Evolutionary conservation across 2,888 invertebrate genomes (phyloP).

Genomic region (Malthinus seriepunctatus): DNA sequence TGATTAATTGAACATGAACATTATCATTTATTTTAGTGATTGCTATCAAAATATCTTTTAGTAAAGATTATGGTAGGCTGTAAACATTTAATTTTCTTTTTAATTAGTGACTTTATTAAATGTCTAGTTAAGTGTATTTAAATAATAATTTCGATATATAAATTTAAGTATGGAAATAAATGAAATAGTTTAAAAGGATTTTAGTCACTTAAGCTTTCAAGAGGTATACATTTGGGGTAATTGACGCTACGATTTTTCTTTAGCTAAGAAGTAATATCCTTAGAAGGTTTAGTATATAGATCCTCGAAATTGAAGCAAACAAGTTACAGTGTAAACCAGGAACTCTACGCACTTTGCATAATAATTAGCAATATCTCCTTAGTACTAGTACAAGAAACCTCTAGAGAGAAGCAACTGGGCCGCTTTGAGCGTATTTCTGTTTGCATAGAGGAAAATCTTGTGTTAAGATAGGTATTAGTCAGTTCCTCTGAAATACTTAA

Average conservation of each 20-base stretch:
- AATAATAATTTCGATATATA: too few relatives aligned
- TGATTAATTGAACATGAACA: too few relatives aligned
- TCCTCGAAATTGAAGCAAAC: conserved; percentile 37
- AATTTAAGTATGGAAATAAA: background rate
- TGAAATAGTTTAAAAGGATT: conserved; percentile 6
- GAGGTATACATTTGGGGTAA: conserved; percentile 6
- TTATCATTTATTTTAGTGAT: too few relatives aligned
- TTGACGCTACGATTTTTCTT: conserved; percentile 16
- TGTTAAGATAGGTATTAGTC: conserved; percentile 41
- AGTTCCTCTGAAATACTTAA: conserved; percentile 21
- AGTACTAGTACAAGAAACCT: conserved; percentile 35
- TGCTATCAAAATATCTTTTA: too few relatives aligned
- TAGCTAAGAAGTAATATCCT: conserved; percentile 18
- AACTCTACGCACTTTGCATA: conserved; percentile 44
- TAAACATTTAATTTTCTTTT: too few relatives aligned
- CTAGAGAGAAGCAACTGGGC: conserved; percentile 37
- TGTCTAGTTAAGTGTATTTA: too few relatives aligned
- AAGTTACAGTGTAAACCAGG: conserved; percentile 40
- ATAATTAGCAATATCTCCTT: conserved; percentile 43
- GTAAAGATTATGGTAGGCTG: too few relatives aligned
- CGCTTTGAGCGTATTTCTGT: conserved; percentile 39
- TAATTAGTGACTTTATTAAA: too few relatives aligned
- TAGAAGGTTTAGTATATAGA: conserved; percentile 25
- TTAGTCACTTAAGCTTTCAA: conserved; percentile 6
- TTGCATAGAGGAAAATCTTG: conserved; percentile 34